Evolutionary conservation across 2,888 invertebrate genomes (phyloP).

Genomic region (Crepidodera aurea): DNA sequence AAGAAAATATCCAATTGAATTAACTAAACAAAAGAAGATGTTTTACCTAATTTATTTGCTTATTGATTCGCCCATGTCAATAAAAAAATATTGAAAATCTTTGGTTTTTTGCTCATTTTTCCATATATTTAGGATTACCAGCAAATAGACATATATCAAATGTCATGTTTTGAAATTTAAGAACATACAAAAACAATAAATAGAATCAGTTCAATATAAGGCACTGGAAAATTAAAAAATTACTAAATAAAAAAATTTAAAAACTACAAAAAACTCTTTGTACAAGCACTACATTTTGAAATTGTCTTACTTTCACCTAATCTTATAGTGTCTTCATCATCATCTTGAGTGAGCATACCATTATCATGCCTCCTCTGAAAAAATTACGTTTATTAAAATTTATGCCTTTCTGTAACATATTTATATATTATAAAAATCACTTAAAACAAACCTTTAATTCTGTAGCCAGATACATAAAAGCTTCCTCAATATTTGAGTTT

Average conservation of each 20-base stretch:
- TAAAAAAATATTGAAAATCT: no score
- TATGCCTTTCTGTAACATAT: no score
- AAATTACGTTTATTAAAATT: conserved; percentile 7
- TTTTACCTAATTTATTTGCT: no score
- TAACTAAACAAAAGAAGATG: no score
- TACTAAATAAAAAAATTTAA: conserved; percentile 5
- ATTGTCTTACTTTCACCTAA: conserved; percentile 74
- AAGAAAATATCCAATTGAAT: no score
- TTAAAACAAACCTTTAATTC: conserved; percentile 81
- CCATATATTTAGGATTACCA: no score
- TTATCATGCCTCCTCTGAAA: conserved; percentile 79
- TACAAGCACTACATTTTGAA: conserved; percentile 74
- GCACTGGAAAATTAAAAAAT: conserved; percentile 29
- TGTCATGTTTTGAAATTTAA: no score
- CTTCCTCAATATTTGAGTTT: conserved; percentile 89
- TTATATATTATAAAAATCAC: no score
- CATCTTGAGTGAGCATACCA: conserved; percentile 68
- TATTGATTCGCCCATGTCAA: no score
- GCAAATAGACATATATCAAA: no score
- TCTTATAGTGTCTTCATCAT: conserved; percentile 70
- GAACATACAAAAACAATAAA: conserved; percentile 5
- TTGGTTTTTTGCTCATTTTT: no score
- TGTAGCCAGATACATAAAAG: conserved; percentile 85
- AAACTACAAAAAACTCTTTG: conserved; percentile 51
- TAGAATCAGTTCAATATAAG: conserved; percentile 31